Evolutionary conservation across 2,113 vertebrate genomes (phyloP).

Genomic region (Terrapene triunguis): DNA sequence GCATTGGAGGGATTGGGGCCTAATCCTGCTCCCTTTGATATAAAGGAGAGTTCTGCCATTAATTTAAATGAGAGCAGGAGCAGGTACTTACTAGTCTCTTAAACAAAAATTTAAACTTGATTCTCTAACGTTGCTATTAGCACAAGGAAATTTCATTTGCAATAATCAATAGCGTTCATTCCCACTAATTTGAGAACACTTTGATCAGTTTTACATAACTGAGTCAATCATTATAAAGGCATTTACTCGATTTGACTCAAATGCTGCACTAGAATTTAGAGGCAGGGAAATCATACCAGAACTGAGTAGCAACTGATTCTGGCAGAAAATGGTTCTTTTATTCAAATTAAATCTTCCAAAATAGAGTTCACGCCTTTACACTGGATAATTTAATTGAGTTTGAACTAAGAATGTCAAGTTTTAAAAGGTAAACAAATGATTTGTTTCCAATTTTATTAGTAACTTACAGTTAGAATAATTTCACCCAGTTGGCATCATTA

Average conservation of each 20-base stretch:
- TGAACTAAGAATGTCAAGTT: background rate
- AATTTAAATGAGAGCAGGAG: conserved; percentile 10
- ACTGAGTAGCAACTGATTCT: background rate
- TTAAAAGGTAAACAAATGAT: background rate
- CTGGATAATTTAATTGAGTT: background rate
- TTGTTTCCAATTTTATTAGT: background rate
- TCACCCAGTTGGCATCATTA: background rate
- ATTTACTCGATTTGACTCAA: conserved; percentile 6
- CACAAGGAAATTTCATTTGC: background rate
- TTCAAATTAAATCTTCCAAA: background rate
- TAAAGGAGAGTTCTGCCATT: conserved; percentile 1
- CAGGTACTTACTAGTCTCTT: background rate
- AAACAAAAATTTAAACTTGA: conserved; percentile 22
- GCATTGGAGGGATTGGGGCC: conserved; percentile 10
- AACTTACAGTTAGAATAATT: conserved; percentile 1
- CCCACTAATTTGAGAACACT: background rate
- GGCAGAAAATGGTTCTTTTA: background rate
- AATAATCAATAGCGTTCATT: background rate
- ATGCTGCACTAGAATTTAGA: background rate
- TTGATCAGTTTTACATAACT: background rate
- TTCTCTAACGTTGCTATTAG: background rate
- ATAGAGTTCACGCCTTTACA: background rate
- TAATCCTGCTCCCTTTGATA: conserved; percentile 33
- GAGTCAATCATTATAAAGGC: background rate
- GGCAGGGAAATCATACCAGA: background rate